Evolutionary conservation across 2,888 invertebrate genomes (phyloP), one percentile per base, ranked within the genome.

Genomic region (Abscondita cerata): DNA sequence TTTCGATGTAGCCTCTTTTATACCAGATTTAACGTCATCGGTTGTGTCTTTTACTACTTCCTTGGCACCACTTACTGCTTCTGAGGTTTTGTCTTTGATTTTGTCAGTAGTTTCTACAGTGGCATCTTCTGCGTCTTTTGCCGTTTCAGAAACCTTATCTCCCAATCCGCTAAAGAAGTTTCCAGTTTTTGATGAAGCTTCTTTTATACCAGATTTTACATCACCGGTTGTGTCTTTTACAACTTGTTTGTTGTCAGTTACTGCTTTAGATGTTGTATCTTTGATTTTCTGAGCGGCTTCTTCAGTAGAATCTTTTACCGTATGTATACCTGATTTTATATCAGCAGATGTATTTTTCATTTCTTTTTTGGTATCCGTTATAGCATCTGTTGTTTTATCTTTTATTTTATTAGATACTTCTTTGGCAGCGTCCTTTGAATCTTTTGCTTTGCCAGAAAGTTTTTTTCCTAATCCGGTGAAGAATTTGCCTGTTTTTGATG

Each of bases 381-480:
- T 62, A 0, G 68, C 67, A 1, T 73, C 73, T 0, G 70, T 68
- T 0, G 66, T 48, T 4, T 61, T 68, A n/a, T 74, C 73, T 25
- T 68, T 68, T 36, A 61, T 51, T 52, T 67, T 66, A 20, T 73
- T 70, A 16, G 64, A 66, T 13, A 68, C 62, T 4, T 50, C 54
- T 59, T 50, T 44, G 2, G 44, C 48, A 8, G 38, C 15, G 8
- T 60, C 60, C 9, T 41, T 44, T 9, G 56, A 20, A 8, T 65
- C 66, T 41, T 57, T 59, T 9, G 64, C n/a, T 16, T 55, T 64
- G 13, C 59, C 62, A 20, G 34, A 55, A 20, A 67, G 52, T 52
- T 64, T 65, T 1, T 50, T 55, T 1, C 67, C 65, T n/a, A 67
- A 13, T 9, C 57, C 60, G 18, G 51, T 61, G 33, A 68, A 62